Conservation (phyloP, 2,113 vertebrate species). For the Notothenia rossii region DNA sequence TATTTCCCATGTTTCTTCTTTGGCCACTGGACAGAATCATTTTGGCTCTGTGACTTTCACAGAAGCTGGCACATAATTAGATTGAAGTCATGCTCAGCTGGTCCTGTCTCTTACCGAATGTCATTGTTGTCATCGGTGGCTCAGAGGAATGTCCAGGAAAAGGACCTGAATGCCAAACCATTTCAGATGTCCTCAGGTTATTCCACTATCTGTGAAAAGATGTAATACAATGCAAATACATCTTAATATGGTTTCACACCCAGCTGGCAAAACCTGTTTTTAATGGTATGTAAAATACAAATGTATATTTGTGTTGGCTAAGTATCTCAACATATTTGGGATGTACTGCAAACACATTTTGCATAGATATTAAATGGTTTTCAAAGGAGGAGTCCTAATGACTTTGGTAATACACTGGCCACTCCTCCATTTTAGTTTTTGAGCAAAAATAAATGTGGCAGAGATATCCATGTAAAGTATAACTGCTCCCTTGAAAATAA, state of each 20-base stretch:
- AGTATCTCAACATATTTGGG: not conserved
- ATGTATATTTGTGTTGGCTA: not conserved
- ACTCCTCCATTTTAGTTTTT: not conserved
- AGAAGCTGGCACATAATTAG: conserved; percentile 67
- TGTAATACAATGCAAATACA: conserved; percentile 13
- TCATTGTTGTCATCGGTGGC: conserved; percentile 60
- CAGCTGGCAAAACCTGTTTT: not conserved
- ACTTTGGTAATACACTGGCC: not conserved
- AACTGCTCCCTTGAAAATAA: too few relatives aligned
- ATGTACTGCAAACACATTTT: not conserved
- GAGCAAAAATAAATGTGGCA: not conserved
- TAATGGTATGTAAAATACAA: not conserved
- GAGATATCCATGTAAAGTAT: not conserved
- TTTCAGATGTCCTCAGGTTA: conserved; percentile 46
- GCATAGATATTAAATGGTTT: not conserved
- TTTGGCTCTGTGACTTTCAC: conserved; percentile 70
- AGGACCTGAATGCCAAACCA: conserved; percentile 60
- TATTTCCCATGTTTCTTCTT: conserved; percentile 48
- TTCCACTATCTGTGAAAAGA: conserved; percentile 6
- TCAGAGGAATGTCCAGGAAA: conserved; percentile 50
- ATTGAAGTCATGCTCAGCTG: conserved; percentile 78
- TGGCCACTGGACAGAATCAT: conserved; percentile 60
- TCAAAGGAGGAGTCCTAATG: not conserved
- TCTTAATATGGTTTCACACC: not conserved
- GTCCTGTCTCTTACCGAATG: conserved; percentile 64